Percentiles rank a stretch among this genome's conserved stretches.
Evolutionary conservation across 2,888 invertebrate genomes (phyloP).

Genomic region (Hanleya hanleyi): DNA sequence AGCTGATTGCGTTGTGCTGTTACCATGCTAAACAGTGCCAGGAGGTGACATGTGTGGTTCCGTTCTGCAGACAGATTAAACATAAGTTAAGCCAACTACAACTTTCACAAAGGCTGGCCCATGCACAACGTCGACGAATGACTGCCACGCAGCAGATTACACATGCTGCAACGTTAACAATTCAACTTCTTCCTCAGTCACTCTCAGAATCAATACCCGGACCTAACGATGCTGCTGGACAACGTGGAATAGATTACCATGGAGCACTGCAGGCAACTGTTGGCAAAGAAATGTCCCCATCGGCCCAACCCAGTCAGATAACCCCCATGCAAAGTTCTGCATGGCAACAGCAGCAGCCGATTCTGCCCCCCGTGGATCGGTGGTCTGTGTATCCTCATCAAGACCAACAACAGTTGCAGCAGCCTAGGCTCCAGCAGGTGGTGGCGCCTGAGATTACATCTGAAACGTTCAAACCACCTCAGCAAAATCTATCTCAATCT

Average conservation of each 20-base stretch:
- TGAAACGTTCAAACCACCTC: slow-evolving; percentile 51
- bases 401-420: slow-evolving; percentile 44
- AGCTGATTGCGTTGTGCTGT: slow-evolving; percentile 97
- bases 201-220: slow-evolving; percentile 36
- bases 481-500: slow-evolving; percentile 44
- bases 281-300: slow-evolving; percentile 52
- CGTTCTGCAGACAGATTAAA: slow-evolving; percentile 99
- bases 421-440: slow-evolving; percentile 37
- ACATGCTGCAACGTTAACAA: slow-evolving; percentile 25
- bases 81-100: slow-evolving; percentile 98
- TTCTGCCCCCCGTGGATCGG: slow-evolving; percentile 16
- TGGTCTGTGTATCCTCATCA: slow-evolving; percentile 27
- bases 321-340: slow-evolving; percentile 26
- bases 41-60: slow-evolving; percentile 94
- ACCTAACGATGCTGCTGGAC: slow-evolving; percentile 13
- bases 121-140: slow-evolving; percentile 85
- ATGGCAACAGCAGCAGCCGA: slow-evolving; percentile 27
- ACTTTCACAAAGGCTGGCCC: slow-evolving; percentile 93
- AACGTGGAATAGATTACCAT: slow-evolving; percentile 6
- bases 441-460: slow-evolving; percentile 49
- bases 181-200: slow-evolving; percentile 37
- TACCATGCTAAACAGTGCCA: slow-evolving; percentile 99
- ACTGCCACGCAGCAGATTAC: slow-evolving; percentile 74
- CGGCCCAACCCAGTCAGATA: slow-evolving; percentile 32
- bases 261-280: slow-evolving; percentile 20